Evolutionary conservation across 2,797 vertebrate species (phyloP).

Genomic region (Catostomus latipinnis): DNA sequence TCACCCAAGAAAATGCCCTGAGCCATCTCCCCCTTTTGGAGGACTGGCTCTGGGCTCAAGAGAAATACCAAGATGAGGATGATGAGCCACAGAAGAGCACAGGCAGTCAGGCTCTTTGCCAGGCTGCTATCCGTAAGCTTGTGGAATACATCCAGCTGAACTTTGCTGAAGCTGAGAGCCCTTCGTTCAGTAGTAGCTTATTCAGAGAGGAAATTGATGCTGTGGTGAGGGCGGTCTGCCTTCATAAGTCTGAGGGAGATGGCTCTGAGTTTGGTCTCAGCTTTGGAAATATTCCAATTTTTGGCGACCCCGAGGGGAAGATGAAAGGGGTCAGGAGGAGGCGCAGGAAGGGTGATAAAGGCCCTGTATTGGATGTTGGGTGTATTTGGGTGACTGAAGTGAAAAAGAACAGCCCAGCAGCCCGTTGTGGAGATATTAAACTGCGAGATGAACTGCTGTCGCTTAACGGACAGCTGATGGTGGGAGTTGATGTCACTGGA

Average conservation of each 20-base stretch:
- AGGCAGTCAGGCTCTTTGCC: conserved; percentile 76
- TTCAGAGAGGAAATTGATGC: conserved; percentile 73
- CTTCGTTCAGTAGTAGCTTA: conserved; percentile 32
- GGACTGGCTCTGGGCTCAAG: conserved; percentile 84
- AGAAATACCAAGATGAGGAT: conserved; percentile 57
- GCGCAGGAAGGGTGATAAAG: conserved; percentile 81
- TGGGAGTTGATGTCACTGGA: conserved; percentile 91
- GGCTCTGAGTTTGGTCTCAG: conserved; percentile 86
- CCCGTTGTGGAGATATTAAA: conserved; percentile 85
- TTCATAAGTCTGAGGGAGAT: conserved; percentile 81
- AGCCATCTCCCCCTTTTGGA: conserved; percentile 88
- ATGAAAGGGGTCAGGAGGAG: conserved; percentile 84
- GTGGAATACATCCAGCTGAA: conserved; percentile 94
- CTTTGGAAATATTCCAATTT: conserved; percentile 95
- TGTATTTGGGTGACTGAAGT: conserved; percentile 98
- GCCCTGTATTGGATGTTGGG: conserved; percentile 89
- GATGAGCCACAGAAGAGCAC: conserved; percentile 69
- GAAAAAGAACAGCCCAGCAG: conserved; percentile 90
- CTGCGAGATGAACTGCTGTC: conserved; percentile 93
- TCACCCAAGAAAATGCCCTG: conserved; percentile 93
- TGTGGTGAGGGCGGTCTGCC: conserved; percentile 86
- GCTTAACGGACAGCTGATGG: conserved; percentile 95
- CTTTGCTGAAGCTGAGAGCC: conserved; percentile 79
- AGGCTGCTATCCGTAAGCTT: conserved; percentile 89
- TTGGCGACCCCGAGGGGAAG: conserved; percentile 89